Percentiles rank a stretch among this genome's conserved stretches.
Conservation (phyloP, 2,888 invertebrate genomes). For the Dascillus cervinus region DNA sequence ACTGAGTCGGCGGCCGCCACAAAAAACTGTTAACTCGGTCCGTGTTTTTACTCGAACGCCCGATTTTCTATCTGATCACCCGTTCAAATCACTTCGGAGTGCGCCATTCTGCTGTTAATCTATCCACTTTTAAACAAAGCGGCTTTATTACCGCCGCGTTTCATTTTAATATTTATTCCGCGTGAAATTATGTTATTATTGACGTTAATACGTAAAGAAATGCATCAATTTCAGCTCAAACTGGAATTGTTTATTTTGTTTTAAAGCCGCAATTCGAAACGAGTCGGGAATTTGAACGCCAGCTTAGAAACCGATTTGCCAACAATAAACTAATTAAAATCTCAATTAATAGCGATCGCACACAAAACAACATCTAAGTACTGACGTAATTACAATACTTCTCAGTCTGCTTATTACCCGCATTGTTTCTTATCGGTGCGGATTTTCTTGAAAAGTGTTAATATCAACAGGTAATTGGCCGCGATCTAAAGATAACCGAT, state of each 20-base stretch:
- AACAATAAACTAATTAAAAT: slow-evolving; percentile 20
- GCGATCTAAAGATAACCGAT: no score
- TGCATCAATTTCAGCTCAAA: no score
- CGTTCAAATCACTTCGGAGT: slow-evolving; percentile 34
- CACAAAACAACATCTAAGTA: slow-evolving; percentile 8
- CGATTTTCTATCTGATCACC: slow-evolving; percentile 37
- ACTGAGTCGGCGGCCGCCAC: slow-evolving; percentile 43
- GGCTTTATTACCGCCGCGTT: no score
- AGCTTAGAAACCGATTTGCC: slow-evolving; percentile 19
- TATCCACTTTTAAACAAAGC: slow-evolving; percentile 6
- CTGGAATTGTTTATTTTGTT: no score
- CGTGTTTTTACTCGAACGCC: slow-evolving; percentile 33
- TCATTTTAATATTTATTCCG: no score
- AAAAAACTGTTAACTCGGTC: slow-evolving; percentile 37
- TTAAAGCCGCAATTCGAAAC: no score
- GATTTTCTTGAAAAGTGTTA: no score
- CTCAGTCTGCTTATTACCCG: no score
- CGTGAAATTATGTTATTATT: slow-evolving; percentile 7
- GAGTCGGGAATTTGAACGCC: slow-evolving; percentile 21
- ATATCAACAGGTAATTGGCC: no score
- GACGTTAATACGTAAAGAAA: no score
- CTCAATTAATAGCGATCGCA: slow-evolving; percentile 11
- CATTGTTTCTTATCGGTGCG: no score
- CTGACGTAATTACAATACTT: no score
- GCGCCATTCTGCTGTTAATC: slow-evolving; percentile 16